These are phyloP conservation scores for Falco rusticolus DNA, from an alignment of 2,797 vertebrate species.

Conservation along the genomic window DNA sequence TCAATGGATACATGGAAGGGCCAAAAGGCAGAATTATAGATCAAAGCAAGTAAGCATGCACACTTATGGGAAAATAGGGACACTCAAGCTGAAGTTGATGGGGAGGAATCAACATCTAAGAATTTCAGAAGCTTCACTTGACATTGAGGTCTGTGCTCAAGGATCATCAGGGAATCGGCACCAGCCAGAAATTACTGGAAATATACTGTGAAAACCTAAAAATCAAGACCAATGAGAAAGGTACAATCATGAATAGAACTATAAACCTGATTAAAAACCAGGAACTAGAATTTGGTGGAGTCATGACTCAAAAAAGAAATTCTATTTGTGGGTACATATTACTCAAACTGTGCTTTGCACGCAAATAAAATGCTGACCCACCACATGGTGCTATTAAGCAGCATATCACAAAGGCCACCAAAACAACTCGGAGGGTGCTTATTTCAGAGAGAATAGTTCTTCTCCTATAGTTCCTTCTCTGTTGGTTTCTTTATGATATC, in stretches of 20 bases:
- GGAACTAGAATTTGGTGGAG: background rate
- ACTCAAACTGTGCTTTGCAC: background rate
- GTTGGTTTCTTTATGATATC: background rate
- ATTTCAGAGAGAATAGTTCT: background rate
- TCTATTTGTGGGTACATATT: background rate
- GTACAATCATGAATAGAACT: background rate
- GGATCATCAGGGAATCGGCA: background rate
- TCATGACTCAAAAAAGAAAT: background rate
- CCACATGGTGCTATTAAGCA: fast-evolving
- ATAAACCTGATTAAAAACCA: fast-evolving
- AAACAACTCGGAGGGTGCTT: background rate
- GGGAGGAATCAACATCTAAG: background rate
- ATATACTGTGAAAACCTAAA: background rate
- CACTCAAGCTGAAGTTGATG: background rate
- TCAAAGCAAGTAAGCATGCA: background rate
- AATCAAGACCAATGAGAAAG: background rate
- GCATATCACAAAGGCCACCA: background rate
- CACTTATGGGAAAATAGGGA: background rate
- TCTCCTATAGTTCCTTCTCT: background rate
- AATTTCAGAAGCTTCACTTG: background rate
- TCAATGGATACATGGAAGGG: background rate
- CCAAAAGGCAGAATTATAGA: background rate
- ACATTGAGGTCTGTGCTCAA: background rate
- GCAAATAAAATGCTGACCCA: background rate
- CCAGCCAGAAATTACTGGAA: background rate